A percentile compares a stretch with the other conserved stretches of the same genome.
Conservation (phyloP, 92 coral and sea anemone genomes). For the Parazoanthus atlanticus region DNA sequence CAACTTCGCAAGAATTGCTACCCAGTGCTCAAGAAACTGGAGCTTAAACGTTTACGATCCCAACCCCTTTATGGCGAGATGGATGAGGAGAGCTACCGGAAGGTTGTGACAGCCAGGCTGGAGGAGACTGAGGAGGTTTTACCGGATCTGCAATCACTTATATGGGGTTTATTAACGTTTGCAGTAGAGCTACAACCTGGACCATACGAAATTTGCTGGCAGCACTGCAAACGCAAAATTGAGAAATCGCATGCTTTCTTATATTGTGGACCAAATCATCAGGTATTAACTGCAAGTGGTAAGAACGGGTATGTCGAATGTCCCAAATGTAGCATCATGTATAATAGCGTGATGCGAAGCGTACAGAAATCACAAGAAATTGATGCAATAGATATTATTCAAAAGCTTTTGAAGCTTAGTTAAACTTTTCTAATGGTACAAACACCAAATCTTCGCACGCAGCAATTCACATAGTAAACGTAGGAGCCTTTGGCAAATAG, state of each 20-base stretch:
- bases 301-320: neutral
- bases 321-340: too few species aligned
- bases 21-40: conserved; percentile 7
- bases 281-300: too few species aligned
- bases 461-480: too few species aligned
- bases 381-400: too few species aligned
- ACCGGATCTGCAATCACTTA: neutral
- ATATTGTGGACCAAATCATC: too few species aligned
- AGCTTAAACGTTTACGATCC: neutral
- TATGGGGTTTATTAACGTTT: neutral
- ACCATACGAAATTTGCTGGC: neutral
- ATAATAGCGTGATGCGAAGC: too few species aligned
- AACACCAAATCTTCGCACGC: too few species aligned
- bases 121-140: neutral
- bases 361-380: too few species aligned
- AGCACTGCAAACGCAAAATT: neutral
- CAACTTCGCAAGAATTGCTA: neutral
- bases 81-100: neutral
- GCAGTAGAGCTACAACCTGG: neutral
- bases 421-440: too few species aligned
- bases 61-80: conserved; percentile 8
- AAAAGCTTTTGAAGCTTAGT: too few species aligned
- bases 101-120: neutral
- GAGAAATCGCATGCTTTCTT: too few species aligned
- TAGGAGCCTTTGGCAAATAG: too few species aligned